Conservation (phyloP, 2,888 invertebrate genomes). For the Mythimna vitellina region DNA sequence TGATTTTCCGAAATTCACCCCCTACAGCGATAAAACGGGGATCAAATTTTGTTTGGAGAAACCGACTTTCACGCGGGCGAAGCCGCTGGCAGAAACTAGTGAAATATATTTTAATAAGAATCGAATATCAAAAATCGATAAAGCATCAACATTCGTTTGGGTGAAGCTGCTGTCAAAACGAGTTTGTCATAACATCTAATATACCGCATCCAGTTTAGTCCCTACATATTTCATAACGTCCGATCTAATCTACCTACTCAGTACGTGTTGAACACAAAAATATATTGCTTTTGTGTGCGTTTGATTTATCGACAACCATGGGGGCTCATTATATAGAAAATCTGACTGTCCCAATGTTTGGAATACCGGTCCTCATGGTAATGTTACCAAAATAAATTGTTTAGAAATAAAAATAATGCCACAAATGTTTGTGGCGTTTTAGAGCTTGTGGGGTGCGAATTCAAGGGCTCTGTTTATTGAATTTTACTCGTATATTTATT, state of each 20-base stretch:
- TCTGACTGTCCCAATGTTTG: conserved; percentile 13
- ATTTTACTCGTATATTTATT: no score
- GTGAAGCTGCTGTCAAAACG: no score
- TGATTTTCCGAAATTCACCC: no score
- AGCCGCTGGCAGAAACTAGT: no score
- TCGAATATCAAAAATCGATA: no score
- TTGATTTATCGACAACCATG: conserved; percentile 59
- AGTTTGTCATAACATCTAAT: neutral
- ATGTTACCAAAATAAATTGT: conserved; percentile 22
- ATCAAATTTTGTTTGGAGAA: no score
- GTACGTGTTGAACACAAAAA: conserved; percentile 71
- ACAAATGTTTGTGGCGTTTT: conserved; percentile 14
- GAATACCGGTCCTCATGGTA: conserved; percentile 38
- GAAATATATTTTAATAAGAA: no score
- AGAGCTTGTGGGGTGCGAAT: neutral
- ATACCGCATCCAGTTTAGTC: conserved; percentile 50
- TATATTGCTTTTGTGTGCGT: conserved; percentile 63
- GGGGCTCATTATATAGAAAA: conserved; percentile 43
- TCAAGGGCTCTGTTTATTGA: neutral
- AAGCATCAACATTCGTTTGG: no score
- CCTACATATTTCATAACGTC: conserved; percentile 1
- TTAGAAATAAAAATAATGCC: neutral
- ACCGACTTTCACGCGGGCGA: no score
- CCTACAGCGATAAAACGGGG: no score
- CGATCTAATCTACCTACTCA: conserved; percentile 51